Evolutionary conservation across 1,140 invertebrate species (phyloP).

Genomic region (Pseudomyrmex flavicornis): DNA sequence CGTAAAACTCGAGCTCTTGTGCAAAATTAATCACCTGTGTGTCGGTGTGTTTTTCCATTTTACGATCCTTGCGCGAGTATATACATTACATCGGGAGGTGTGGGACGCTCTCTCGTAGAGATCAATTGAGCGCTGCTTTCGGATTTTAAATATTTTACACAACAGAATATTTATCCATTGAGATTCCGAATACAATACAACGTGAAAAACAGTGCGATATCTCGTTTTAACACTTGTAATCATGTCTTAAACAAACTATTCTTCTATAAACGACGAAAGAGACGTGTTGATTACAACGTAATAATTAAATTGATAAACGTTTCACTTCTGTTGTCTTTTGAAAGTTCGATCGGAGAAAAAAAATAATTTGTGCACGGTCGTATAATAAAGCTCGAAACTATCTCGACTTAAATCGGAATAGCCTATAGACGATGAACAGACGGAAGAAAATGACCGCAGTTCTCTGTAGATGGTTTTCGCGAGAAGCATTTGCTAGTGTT

Average conservation of each 20-base stretch:
- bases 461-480: conserved; percentile 13
- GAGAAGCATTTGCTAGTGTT: conserved; percentile 4
- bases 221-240: too few species aligned
- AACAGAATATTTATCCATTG: too few species aligned
- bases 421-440: background rate
- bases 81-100: background rate
- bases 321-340: background rate
- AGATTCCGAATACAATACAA: too few species aligned
- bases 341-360: background rate
- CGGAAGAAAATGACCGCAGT: background rate
- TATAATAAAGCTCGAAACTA: conserved; percentile 23
- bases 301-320: too few species aligned
- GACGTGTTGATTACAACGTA: background rate
- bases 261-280: too few species aligned
- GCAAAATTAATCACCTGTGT: conserved; percentile 35
- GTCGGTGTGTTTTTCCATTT: conserved; percentile 14
- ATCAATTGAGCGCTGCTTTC: conserved; percentile 1
- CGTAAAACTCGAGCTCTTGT: conserved; percentile 21
- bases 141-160: conserved; percentile 20
- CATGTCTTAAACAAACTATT: too few species aligned
- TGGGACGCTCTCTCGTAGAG: conserved; percentile 6
- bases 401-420: conserved; percentile 33
- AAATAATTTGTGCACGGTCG: background rate
- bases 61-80: conserved; percentile 16
- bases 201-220: too few species aligned